Evolutionary conservation across 2,113 vertebrate species (phyloP), one percentile per base, ranked within the genome.

Genomic region (Isichthys henryi): DNA sequence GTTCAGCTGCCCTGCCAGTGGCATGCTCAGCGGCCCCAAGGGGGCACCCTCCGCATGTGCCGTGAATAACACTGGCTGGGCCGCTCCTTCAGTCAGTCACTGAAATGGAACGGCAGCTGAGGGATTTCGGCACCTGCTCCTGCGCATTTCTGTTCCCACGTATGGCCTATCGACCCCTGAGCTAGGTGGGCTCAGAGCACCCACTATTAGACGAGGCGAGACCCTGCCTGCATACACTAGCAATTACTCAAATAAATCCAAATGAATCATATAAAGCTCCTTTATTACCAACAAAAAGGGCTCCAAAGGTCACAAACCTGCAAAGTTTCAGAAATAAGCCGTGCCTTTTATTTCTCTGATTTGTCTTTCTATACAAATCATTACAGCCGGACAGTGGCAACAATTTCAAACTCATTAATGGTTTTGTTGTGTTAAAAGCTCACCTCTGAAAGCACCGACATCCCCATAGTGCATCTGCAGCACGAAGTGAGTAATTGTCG

Each of bases 391-490:
- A 58, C 66, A 31, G 53, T 15, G 4, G 13, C 31, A 53, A 7
- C 31, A 58, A 56, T 27, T 80, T n/a, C 77, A 53, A 46, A 52
- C 13, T 43, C 74, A 80, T 15, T 39, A 80, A 70, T 31, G 62
- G 3, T 31, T 53, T 89, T 8, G 39, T 83, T 9, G 27, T 84
- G 53, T 50, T 88, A 45, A 89, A 9, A 93, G 96, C 82, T 94
- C 15, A 98, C 98, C 98, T 96, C 92, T 96, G 91, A 99, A 99
- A 92, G 96, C 96, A 93, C 92, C 93, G 88, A 97, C 86, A 88
- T 99, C 97, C 11, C 98, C 98, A 91, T 99, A 99, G 94, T 99
- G 98, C 9, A 99, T 97, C 92, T 99, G 98, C 11, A 99, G 97
- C 89, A 99, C 98, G 93, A 99, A 97, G 92, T 97, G 96, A 92